Conservation (phyloP, 2,888 invertebrate species). For the Chrysina gloriosa region DNA sequence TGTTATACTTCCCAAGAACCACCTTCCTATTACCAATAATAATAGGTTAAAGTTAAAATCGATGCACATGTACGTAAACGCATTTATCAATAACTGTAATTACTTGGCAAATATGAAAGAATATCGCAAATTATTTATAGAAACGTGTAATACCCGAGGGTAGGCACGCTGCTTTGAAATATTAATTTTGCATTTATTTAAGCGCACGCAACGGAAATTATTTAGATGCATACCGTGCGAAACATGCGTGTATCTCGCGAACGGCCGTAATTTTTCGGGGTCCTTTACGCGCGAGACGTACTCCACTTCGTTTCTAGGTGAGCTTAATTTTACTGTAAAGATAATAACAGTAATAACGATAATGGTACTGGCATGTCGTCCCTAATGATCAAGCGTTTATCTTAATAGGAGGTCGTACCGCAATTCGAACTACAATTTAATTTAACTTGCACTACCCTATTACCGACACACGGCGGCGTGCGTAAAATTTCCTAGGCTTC, state of each 20-base stretch:
- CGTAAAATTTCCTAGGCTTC: slow-evolving; percentile 27
- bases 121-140: too few relatives aligned
- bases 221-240: too few relatives aligned
- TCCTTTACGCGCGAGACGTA: not conserved
- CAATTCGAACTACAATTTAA: slow-evolving; percentile 7
- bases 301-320: not conserved
- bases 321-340: not conserved
- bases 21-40: too few relatives aligned
- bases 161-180: too few relatives aligned
- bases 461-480: slow-evolving; percentile 8
- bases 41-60: too few relatives aligned
- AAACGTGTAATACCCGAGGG: too few relatives aligned
- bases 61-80: too few relatives aligned
- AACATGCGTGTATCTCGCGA: not conserved
- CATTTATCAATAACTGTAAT: too few relatives aligned
- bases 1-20: too few relatives aligned
- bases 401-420: slow-evolving; percentile 5
- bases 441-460: not conserved
- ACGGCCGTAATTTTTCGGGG: not conserved
- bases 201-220: too few relatives aligned
- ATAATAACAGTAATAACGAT: slow-evolving; percentile 22
- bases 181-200: too few relatives aligned
- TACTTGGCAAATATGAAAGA: too few relatives aligned
- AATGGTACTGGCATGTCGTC: not conserved
- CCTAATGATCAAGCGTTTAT: slow-evolving; percentile 4